phyloP scores from a whole-genome alignment of 2,113 vertebrate species.

The Sylvilagus bachmani region DNA sequence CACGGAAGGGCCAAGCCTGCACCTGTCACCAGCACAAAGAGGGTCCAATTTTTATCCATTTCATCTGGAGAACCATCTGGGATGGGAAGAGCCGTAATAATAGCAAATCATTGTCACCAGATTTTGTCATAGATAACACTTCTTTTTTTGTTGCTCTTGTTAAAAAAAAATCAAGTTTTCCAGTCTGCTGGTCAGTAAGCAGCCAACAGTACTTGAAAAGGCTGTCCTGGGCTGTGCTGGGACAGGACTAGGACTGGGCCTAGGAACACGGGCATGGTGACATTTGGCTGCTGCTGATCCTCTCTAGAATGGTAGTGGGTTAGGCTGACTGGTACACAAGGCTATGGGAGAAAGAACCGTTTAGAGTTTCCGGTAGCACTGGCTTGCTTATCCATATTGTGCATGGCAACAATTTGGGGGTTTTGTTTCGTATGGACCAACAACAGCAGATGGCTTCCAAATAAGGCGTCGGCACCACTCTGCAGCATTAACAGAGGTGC shows the following conservation, averaged over 20 bases:
- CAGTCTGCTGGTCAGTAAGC: conserved; percentile 46
- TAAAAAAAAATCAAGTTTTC: conserved; percentile 67
- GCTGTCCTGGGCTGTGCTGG: not conserved
- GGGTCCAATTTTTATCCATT: conserved; percentile 77
- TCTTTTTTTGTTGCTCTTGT: conserved; percentile 66
- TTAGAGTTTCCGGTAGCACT: not conserved
- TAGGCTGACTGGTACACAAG: not conserved
- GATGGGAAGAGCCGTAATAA: conserved; percentile 78
- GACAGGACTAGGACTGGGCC: not conserved
- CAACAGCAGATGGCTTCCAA: not conserved
- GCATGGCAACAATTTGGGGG: not conserved
- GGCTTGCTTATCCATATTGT: not conserved
- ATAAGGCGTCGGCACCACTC: not conserved
- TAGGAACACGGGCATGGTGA: not conserved
- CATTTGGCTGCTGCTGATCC: not conserved
- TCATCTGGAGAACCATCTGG: conserved; percentile 83
- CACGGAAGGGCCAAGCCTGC: conserved; percentile 71
- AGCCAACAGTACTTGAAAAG: not conserved
- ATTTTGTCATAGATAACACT: conserved; percentile 68
- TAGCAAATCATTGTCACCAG: conserved; percentile 81
- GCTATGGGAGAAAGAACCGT: not conserved
- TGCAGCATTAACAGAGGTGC: not conserved
- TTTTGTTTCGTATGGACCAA: conserved; percentile 26
- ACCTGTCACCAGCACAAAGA: conserved; percentile 81
- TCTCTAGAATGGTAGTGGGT: not conserved